Percentiles rank a stretch among this genome's conserved stretches.
Evolutionary conservation across 2,797 vertebrate genomes (phyloP).

Genomic region (Iguana delicatissima): DNA sequence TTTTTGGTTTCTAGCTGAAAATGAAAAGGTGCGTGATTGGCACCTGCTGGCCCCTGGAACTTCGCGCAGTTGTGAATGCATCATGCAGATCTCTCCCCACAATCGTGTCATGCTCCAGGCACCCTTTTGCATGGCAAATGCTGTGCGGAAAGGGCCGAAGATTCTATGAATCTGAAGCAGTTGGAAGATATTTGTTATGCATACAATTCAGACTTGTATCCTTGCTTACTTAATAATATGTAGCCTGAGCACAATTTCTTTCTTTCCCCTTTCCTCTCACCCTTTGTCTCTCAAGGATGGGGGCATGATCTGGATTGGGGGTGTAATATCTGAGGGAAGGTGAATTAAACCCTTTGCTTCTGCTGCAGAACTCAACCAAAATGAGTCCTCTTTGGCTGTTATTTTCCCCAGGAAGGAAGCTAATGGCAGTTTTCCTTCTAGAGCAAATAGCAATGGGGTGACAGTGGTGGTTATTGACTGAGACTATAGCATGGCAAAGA

Average conservation of each 20-base stretch:
- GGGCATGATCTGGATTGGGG: neutral
- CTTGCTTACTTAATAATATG: no score
- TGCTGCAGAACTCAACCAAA: neutral
- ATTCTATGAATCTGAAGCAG: no score
- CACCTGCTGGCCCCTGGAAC: no score
- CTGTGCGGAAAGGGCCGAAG: no score
- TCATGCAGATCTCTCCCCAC: no score
- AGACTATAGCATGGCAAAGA: neutral
- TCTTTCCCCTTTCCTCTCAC: no score
- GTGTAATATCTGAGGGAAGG: neutral
- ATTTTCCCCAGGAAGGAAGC: neutral
- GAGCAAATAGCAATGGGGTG: neutral
- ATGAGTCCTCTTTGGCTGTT: neutral
- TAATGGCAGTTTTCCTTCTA: neutral
- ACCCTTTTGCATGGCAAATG: no score
- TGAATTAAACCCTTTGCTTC: neutral
- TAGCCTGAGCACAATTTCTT: no score
- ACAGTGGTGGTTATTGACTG: neutral
- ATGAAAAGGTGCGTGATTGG: no score
- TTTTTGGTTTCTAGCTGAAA: no score
- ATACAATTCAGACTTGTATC: neutral
- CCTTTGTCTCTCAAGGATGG: neutral
- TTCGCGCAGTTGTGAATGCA: no score
- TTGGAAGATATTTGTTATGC: neutral
- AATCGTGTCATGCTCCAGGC: no score